Percentiles rank a stretch among this genome's conserved stretches.
These are phyloP conservation scores for Colaptes auratus DNA, from an alignment of 2,113 vertebrate genomes.

Conservation along the genomic window DNA sequence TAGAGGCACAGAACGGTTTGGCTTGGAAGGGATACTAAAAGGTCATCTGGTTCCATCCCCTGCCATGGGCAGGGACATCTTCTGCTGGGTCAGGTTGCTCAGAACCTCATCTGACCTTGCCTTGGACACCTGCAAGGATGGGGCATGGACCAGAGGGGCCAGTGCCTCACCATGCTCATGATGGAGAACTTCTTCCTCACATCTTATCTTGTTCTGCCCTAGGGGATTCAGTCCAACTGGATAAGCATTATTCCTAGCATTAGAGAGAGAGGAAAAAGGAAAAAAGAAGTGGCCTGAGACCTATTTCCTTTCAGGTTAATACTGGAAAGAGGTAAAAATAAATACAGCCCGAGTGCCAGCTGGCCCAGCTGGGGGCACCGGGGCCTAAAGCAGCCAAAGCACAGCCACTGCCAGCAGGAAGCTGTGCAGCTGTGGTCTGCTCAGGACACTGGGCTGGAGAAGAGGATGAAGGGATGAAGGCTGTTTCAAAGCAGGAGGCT, in stretches of 20 bases:
- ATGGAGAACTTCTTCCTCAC: too few species aligned
- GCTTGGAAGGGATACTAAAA: too few species aligned
- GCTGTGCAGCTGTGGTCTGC: background rate
- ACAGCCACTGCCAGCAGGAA: background rate
- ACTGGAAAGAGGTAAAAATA: conserved; percentile 28
- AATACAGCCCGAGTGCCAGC: background rate
- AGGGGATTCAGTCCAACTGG: background rate
- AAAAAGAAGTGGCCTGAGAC: background rate
- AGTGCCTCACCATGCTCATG: too few species aligned
- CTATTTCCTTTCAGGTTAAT: conserved; percentile 14
- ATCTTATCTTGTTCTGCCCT: background rate
- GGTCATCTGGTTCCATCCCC: too few species aligned
- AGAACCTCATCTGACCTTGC: too few species aligned
- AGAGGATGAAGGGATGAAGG: background rate
- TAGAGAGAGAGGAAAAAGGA: too few species aligned
- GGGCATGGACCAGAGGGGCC: too few species aligned
- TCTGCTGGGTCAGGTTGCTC: too few species aligned
- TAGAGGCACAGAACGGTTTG: too few species aligned
- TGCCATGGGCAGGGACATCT: too few species aligned
- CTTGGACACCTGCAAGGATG: too few species aligned
- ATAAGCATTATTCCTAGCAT: background rate
- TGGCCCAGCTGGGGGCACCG: background rate
- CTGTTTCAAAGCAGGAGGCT: fast-evolving
- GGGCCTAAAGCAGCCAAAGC: background rate
- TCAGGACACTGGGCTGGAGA: fast-evolving